phyloP scores from a whole-genome alignment of 2,888 invertebrate species.

The Stegana nigrithorax region DNA sequence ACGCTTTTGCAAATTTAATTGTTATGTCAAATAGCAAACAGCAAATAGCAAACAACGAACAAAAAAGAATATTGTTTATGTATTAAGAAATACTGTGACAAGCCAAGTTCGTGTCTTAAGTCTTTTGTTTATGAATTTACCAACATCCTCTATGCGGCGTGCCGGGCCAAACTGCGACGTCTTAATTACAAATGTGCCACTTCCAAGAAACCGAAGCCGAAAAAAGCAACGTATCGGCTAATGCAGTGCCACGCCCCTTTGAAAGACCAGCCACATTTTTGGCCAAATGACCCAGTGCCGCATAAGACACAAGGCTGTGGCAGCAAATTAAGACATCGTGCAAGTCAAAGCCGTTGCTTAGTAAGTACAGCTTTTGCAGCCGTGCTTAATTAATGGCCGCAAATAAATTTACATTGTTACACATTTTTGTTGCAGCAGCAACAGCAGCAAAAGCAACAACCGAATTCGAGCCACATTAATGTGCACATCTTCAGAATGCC shows the following conservation, averaged over 20 bases:
- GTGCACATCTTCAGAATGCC: neutral
- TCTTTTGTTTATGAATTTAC: neutral
- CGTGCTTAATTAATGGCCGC: slow-evolving; percentile 30
- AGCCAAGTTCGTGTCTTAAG: neutral
- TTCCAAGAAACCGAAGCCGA: slow-evolving; percentile 35
- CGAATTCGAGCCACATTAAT: neutral
- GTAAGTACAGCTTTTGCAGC: neutral
- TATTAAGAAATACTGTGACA: neutral
- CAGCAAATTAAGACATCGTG: neutral
- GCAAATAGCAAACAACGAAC: too few species aligned
- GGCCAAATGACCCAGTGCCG: slow-evolving; percentile 39
- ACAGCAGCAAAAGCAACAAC: neutral
- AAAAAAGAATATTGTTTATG: neutral
- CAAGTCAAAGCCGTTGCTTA: neutral
- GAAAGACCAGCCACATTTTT: neutral
- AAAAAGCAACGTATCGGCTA: slow-evolving; percentile 40
- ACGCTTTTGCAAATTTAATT: slow-evolving; percentile 12
- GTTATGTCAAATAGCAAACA: slow-evolving; percentile 23
- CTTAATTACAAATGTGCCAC: slow-evolving; percentile 50
- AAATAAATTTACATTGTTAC: slow-evolving; percentile 39
- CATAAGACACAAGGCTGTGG: too few species aligned
- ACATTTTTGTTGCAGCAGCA: too few species aligned
- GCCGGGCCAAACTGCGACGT: slow-evolving; percentile 27
- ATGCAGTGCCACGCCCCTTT: slow-evolving; percentile 44
- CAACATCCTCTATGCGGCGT: neutral